These are phyloP conservation scores for Synaphobranchus kaupii DNA, from an alignment of 2,797 vertebrate species.

Conservation along the genomic window DNA sequence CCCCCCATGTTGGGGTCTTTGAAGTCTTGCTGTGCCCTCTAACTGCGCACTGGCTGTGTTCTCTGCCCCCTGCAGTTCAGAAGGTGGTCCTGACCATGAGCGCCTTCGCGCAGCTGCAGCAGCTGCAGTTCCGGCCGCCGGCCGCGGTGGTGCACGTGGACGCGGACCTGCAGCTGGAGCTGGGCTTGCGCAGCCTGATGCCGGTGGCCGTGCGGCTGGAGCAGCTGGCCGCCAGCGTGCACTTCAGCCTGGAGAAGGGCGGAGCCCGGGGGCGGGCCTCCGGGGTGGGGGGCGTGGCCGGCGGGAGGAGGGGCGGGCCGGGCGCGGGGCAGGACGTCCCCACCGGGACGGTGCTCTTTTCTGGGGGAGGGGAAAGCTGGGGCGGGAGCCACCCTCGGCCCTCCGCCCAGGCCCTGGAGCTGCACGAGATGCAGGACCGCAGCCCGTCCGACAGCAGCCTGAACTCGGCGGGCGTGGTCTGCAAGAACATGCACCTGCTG, in stretches of 20 bases:
- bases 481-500: slow-evolving; percentile 90
- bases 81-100: slow-evolving; percentile 83
- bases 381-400: slow-evolving; percentile 50
- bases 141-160: slow-evolving; percentile 88
- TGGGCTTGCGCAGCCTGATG: slow-evolving; percentile 86
- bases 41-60: background rate
- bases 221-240: slow-evolving; percentile 81
- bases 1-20: background rate
- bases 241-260: slow-evolving; percentile 86
- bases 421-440: slow-evolving; percentile 85
- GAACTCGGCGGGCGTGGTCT: slow-evolving; percentile 85
- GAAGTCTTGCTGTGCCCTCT: background rate
- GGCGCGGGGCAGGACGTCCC: slow-evolving; percentile 60
- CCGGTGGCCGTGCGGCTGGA: slow-evolving; percentile 82
- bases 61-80: slow-evolving; percentile 64
- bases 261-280: slow-evolving; percentile 74
- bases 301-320: slow-evolving; percentile 50
- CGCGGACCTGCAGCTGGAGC: slow-evolving; percentile 81
- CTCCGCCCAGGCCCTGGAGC: slow-evolving; percentile 68
- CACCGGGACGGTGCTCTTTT: slow-evolving; percentile 77
- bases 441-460: slow-evolving; percentile 87
- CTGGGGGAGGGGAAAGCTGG: slow-evolving; percentile 45
- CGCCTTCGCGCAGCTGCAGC: slow-evolving; percentile 83
- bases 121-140: slow-evolving; percentile 82
- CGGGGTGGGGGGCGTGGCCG: slow-evolving; percentile 65